These are phyloP conservation scores for Hydrolagus affinis DNA, from an alignment of 2,113 vertebrate species.

Conservation along the genomic window DNA sequence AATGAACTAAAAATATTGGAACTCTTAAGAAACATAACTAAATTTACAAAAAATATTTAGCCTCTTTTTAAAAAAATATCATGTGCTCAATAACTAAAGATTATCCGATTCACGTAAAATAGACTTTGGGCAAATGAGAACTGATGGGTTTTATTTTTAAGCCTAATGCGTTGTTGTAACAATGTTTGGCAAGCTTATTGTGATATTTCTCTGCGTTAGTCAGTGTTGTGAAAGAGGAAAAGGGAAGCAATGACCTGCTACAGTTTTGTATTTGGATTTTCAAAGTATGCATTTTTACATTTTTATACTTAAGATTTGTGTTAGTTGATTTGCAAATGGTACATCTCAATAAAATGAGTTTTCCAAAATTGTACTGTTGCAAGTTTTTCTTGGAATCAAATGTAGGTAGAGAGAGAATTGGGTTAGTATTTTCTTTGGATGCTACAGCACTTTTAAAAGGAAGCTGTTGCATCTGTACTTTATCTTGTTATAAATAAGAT, in stretches of 20 bases:
- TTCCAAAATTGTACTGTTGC: neutral
- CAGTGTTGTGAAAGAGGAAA: neutral
- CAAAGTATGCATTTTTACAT: neutral
- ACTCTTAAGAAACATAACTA: neutral
- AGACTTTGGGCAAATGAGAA: neutral
- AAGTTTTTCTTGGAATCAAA: neutral
- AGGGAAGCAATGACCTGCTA: neutral
- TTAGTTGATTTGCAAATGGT: constrained; percentile 12
- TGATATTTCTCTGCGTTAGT: neutral
- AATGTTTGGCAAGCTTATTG: neutral
- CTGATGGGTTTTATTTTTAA: neutral
- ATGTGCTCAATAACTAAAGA: neutral
- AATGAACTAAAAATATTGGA: neutral
- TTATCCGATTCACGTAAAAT: neutral
- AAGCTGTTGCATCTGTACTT: neutral
- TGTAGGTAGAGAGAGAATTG: neutral
- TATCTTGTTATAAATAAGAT: neutral
- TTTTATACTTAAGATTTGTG: constrained; percentile 13
- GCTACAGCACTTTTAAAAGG: neutral
- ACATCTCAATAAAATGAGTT: constrained; percentile 3
- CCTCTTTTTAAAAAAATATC: neutral
- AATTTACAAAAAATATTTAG: neutral
- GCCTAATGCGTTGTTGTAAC: no score
- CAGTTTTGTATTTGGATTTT: constrained; percentile 4
- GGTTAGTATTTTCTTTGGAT: neutral